Evolutionary conservation across 1,140 invertebrate genomes (phyloP).

Genomic region (Mercenaria mercenaria): DNA sequence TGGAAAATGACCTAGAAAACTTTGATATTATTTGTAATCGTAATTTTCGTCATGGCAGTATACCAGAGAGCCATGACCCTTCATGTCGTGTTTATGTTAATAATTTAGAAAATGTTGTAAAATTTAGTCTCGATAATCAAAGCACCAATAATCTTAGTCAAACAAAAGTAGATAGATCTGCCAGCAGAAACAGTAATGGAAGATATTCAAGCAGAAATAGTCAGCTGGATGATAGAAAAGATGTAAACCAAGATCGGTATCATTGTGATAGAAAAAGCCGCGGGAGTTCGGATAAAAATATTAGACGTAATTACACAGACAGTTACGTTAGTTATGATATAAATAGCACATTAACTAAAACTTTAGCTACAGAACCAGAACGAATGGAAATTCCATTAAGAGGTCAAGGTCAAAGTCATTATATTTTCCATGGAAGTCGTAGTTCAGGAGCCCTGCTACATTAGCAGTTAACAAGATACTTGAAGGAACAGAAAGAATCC

Average conservation of each 20-base stretch:
- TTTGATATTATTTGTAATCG: conserved; percentile 63
- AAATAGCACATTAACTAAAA: conserved; percentile 54
- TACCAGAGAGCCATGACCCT: conserved; percentile 57
- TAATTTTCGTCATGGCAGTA: conserved; percentile 56
- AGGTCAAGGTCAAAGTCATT: background rate
- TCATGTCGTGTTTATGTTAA: conserved; percentile 43
- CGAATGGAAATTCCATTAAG: background rate
- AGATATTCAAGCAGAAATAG: background rate
- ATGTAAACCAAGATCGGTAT: background rate
- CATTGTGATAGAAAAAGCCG: conserved; percentile 35
- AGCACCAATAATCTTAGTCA: conserved; percentile 27
- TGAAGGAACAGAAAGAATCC: background rate
- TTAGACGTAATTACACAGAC: conserved; percentile 51
- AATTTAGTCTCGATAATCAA: conserved; percentile 24
- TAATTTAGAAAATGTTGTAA: conserved; percentile 43
- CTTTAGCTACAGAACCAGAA: conserved; percentile 20
- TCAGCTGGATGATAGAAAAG: background rate
- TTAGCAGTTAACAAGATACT: conserved; percentile 21
- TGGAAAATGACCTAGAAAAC: conserved; percentile 71
- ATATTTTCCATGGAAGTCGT: conserved; percentile 38
- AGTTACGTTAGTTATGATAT: conserved; percentile 64
- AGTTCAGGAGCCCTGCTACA: conserved; percentile 20
- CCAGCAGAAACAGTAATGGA: conserved; percentile 11
- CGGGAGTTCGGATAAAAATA: conserved; percentile 6
- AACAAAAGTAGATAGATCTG: conserved; percentile 5